phyloP scores from a whole-genome alignment of 2,888 invertebrate species.

The Drosophila yooni region DNA sequence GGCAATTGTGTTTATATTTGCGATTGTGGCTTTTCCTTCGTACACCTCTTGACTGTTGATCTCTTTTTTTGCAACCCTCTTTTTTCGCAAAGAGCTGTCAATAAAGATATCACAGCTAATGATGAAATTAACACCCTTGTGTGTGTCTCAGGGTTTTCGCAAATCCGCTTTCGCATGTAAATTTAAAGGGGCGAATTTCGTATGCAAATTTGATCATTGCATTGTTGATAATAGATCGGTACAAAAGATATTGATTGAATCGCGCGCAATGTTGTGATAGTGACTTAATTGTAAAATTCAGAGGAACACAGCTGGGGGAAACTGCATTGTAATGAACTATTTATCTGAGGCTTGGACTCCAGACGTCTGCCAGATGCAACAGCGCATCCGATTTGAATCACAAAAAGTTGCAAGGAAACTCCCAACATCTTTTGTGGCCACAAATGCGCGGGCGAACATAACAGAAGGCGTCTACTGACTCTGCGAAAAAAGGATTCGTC shows the following conservation, averaged over 20 bases:
- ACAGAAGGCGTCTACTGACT: constrained; percentile 43
- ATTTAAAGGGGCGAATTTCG: constrained; percentile 19
- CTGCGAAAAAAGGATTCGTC: constrained; percentile 52
- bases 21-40: constrained; percentile 62
- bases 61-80: constrained; percentile 31
- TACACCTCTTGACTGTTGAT: constrained; percentile 61
- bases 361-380: constrained; percentile 44
- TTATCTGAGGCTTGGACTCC: constrained; percentile 7
- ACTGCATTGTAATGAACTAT: constrained; percentile 33
- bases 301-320: not conserved
- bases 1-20: constrained; percentile 64
- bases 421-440: constrained; percentile 60
- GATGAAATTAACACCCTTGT: constrained; percentile 72
- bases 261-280: constrained; percentile 45
- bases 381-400: constrained; percentile 40
- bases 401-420: constrained; percentile 29
- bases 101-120: constrained; percentile 44
- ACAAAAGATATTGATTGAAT: not conserved
- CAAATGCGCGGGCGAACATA: constrained; percentile 60
- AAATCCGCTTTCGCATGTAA: constrained; percentile 53
- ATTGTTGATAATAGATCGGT: not conserved
- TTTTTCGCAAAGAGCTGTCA: constrained; percentile 29
- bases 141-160: constrained; percentile 16
- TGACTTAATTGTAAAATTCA: constrained; percentile 43
- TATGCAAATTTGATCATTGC: constrained; percentile 42